Conservation (phyloP, 2,797 vertebrate species). For the Crotalus adamanteus region DNA sequence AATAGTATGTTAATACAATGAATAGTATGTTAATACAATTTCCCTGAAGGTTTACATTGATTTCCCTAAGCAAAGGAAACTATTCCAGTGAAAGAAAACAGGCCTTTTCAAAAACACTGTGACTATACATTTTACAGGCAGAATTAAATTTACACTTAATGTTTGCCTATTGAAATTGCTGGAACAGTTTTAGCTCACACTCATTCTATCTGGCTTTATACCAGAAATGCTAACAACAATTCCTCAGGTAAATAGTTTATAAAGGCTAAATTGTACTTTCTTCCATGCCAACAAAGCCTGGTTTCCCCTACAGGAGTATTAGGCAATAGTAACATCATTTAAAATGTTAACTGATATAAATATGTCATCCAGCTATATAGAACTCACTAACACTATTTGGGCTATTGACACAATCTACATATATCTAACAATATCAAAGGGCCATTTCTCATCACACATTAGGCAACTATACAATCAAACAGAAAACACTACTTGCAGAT, state of each 20-base stretch:
- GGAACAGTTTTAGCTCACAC: not conserved
- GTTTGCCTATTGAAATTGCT: not conserved
- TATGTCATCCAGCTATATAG: not conserved
- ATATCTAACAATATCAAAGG: not conserved
- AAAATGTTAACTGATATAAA: not conserved
- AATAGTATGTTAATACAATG: not conserved
- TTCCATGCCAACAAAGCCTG: not conserved
- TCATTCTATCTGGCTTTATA: not conserved
- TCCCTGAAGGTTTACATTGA: not conserved
- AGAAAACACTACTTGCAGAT: not conserved
- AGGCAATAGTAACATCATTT: constrained; percentile 5
- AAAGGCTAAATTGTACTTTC: not conserved
- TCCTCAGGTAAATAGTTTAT: not conserved
- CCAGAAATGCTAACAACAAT: not conserved
- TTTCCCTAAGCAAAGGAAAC: not conserved
- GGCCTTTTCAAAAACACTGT: not conserved
- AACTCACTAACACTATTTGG: not conserved
- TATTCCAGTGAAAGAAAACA: not conserved
- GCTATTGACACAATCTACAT: not conserved
- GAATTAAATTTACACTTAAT: not conserved
- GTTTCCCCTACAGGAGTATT: not conserved
- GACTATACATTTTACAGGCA: not conserved
- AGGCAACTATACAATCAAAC: not conserved
- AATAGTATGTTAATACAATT: not conserved
- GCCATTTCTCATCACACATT: not conserved